Evolutionary conservation across 1,140 invertebrate genomes (phyloP).

Genomic region (Ephestia elutella): DNA sequence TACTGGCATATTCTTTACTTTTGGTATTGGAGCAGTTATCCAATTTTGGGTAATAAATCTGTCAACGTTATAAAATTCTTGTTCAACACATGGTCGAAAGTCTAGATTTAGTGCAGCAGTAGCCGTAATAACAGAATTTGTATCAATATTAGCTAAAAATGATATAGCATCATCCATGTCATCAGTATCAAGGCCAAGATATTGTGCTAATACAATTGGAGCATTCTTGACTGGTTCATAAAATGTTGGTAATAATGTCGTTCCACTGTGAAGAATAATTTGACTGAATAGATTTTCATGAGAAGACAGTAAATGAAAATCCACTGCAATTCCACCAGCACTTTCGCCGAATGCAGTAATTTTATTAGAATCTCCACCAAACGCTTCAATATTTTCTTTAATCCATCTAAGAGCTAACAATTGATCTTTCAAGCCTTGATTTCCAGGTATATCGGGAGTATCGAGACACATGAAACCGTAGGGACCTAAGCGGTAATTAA

Average conservation of each 20-base stretch:
- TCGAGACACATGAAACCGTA: constrained; percentile 80
- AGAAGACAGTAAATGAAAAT: constrained; percentile 24
- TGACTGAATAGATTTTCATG: constrained; percentile 18
- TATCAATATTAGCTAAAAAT: constrained; percentile 14
- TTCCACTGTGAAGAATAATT: constrained; percentile 20
- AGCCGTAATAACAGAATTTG: constrained; percentile 18
- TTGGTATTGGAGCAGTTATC: neutral
- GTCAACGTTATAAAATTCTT: constrained; percentile 18
- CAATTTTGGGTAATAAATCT: constrained; percentile 16
- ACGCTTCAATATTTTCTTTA: constrained; percentile 77
- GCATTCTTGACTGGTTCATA: constrained; percentile 6
- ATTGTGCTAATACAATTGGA: constrained; percentile 15
- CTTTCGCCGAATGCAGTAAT: constrained; percentile 80
- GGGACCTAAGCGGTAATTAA: constrained; percentile 77
- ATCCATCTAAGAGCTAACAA: constrained; percentile 78
- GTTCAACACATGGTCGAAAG: constrained; percentile 22
- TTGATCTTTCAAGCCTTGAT: constrained; percentile 81
- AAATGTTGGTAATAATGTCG: constrained; percentile 8
- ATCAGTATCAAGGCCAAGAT: constrained; percentile 18
- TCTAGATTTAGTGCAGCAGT: constrained; percentile 3
- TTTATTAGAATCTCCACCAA: constrained; percentile 79
- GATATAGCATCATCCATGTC: constrained; percentile 19
- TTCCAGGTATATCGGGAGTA: constrained; percentile 78
- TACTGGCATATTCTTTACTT: constrained; percentile 14
- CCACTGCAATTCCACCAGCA: constrained; percentile 71